phyloP scores from a whole-genome alignment of 2,113 vertebrate genomes.

The Pelodiscus sinensis region DNA sequence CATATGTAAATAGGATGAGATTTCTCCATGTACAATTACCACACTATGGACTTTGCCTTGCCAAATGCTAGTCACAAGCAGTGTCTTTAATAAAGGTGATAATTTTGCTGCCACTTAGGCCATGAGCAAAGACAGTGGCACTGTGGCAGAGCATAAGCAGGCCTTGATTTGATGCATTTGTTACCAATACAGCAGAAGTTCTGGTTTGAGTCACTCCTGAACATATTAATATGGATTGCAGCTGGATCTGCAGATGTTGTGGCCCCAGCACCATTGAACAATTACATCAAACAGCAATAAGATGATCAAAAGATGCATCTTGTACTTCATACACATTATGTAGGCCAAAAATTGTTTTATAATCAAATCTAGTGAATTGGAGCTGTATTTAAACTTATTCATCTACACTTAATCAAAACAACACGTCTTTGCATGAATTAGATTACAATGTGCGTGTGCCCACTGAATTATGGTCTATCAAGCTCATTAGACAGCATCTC shows the following conservation, averaged over 20 bases:
- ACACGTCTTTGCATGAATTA: neutral
- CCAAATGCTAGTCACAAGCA: neutral
- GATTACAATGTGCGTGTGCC: neutral
- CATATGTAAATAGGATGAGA: neutral
- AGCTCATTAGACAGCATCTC: neutral
- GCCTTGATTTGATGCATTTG: neutral
- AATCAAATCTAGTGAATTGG: neutral
- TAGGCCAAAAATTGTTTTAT: neutral
- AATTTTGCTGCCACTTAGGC: neutral
- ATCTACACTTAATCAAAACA: neutral
- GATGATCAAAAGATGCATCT: neutral
- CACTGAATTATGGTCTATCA: conserved; percentile 1
- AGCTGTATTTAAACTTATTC: conserved; percentile 1
- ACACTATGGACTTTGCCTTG: neutral
- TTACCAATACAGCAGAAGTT: neutral
- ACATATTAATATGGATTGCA: neutral
- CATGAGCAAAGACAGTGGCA: neutral
- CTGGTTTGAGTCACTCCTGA: conserved; percentile 9
- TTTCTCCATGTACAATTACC: neutral
- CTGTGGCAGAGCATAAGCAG: neutral
- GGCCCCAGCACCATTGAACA: neutral
- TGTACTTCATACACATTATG: neutral
- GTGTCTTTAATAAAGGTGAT: neutral
- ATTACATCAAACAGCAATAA: neutral
- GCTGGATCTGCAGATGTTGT: neutral